Evolutionary conservation across 2,888 invertebrate genomes (phyloP), one percentile per base, ranked within the genome.

Genomic region (Leptopilina drosophilae): DNA sequence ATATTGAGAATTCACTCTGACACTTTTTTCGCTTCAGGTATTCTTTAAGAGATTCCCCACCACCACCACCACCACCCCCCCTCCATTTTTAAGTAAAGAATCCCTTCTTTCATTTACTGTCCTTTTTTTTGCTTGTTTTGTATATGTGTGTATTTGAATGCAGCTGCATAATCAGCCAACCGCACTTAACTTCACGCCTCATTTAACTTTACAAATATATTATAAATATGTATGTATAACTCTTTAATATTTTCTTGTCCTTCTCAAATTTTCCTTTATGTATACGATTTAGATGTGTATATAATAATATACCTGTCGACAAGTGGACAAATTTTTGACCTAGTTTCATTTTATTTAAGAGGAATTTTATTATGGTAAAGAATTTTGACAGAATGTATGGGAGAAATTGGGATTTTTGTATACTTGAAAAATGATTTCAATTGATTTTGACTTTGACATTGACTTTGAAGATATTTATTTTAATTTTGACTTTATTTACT

Each of bases 161-260:
- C 85, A 85, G 83, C 84, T 85, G 84, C 78, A 81, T 82, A 82
- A 83, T 84, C 80, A 79, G 66, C 64, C 59, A 77, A 66, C 82
- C 77, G 77, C 80, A 80, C 73, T 56, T 40, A 56, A 73, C 56
- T 73, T 56, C 83, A 86, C 81, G 85, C 83, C 83, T 86, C 84
- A 82, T 86, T 86, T 84, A 83, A 86, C 85, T 82, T 78, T 14
- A 82, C 84, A 84, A 86, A 33, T 33, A 85, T 86, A 82, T 84
- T 86, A 82, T 84, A 84, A 86, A 85, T 86, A 86, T 33, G 3
- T 33, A 33, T 3, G 8, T 83, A 85, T 85, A 86, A 86, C 85
- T 85, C 85, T 86, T 86, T 85, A 85, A 85, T 82, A 82, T 84
- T 85, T 33, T 33, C 33, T 79, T 82, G 80, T 76, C 56, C 20